Percentiles rank a stretch among this genome's conserved stretches.
These are phyloP conservation scores for Lacerta agilis DNA, from an alignment of 2,797 vertebrate species.

Conservation along the genomic window DNA sequence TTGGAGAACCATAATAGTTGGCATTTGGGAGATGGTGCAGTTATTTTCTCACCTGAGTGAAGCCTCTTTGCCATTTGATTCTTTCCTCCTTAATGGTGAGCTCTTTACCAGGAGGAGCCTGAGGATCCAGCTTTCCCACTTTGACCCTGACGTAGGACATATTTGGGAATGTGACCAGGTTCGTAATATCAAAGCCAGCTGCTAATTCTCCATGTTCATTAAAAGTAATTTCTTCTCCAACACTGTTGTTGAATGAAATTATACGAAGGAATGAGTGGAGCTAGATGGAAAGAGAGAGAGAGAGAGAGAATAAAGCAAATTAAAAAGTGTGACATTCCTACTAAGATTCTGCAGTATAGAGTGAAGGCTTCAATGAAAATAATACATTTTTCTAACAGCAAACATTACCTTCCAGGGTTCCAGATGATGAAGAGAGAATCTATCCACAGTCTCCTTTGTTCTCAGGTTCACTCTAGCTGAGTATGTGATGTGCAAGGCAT, in stretches of 20 bases:
- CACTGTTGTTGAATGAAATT: not conserved
- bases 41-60: not conserved
- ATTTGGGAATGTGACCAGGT: slow-evolving; percentile 4
- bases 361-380: too few species aligned
- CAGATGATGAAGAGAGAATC: too few species aligned
- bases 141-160: not conserved
- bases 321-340: not conserved
- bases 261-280: not conserved
- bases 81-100: not conserved
- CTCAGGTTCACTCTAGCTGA: not conserved
- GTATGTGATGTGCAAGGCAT: not conserved
- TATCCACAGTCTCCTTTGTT: not conserved
- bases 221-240: not conserved
- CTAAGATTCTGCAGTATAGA: not conserved
- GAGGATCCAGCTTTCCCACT: not conserved
- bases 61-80: not conserved
- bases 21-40: not conserved
- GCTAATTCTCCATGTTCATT: not conserved
- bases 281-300: not conserved
- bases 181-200: slow-evolving; percentile 16
- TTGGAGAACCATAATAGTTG: too few species aligned
- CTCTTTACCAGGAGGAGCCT: not conserved
- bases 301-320: not conserved
- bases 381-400: too few species aligned
- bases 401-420: too few species aligned